Conservation (phyloP, 1,140 invertebrate species). For the Leptestheria dahalacensis region DNA sequence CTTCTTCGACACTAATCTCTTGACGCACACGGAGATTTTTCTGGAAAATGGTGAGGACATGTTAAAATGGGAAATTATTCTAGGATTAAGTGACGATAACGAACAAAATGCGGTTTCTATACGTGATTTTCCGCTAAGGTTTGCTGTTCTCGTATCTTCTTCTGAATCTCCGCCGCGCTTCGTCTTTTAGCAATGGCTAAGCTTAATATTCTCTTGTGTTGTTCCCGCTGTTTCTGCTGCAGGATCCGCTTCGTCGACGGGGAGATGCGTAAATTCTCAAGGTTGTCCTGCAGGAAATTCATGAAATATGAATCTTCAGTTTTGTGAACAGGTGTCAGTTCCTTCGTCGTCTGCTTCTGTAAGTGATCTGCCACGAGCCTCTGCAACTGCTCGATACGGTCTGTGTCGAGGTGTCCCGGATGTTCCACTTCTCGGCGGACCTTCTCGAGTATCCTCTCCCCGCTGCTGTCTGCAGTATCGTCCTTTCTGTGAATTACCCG, state of each 20-base stretch:
- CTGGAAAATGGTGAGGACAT: not conserved
- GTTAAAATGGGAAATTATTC: not conserved
- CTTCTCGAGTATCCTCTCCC: not conserved
- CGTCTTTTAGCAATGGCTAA: not conserved
- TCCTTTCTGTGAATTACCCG: no score
- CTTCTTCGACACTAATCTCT: not conserved
- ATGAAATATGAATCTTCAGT: no score
- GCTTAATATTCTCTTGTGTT: not conserved
- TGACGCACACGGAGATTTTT: not conserved
- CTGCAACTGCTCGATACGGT: not conserved
- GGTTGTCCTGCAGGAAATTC: not conserved
- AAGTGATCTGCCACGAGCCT: not conserved
- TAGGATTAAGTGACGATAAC: no score
- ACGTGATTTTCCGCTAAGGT: not conserved
- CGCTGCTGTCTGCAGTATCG: not conserved
- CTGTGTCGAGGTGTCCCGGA: not conserved
- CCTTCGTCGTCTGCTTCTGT: not conserved
- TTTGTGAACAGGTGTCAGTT: no score
- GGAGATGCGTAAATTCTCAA: not conserved
- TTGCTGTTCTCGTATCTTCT: not conserved
- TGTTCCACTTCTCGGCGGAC: not conserved
- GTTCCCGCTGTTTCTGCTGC: not conserved
- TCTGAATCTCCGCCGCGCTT: not conserved
- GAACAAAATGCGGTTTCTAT: not conserved
- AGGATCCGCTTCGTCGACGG: not conserved